These are phyloP conservation scores for Drosophila neoperkinsi DNA, from an alignment of 2,888 invertebrate species.

Conservation along the genomic window DNA sequence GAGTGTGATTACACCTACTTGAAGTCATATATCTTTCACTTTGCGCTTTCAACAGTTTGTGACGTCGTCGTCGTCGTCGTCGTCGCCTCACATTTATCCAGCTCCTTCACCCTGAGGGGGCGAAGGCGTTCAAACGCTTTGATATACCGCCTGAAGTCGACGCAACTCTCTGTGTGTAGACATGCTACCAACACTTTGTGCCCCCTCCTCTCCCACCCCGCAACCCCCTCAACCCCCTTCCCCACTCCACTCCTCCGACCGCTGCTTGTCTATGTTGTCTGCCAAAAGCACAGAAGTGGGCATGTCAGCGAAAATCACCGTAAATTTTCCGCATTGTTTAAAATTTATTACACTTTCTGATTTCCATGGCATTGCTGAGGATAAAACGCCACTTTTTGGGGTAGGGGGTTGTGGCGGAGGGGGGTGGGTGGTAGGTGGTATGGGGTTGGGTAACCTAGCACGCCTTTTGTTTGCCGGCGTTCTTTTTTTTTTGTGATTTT, in stretches of 20 bases:
- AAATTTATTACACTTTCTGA: constrained; percentile 80
- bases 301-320: constrained; percentile 80
- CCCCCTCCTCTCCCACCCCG: no score
- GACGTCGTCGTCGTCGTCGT: constrained; percentile 70
- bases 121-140: constrained; percentile 68
- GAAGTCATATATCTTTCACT: constrained; percentile 80
- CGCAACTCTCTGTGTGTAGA: constrained; percentile 56
- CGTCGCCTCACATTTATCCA: constrained; percentile 1
- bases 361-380: constrained; percentile 60
- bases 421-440: background rate
- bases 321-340: constrained; percentile 80
- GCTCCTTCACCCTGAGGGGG: constrained; percentile 20
- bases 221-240: no score
- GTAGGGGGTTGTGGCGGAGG: background rate
- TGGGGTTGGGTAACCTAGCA: constrained; percentile 29
- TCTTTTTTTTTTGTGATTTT: constrained; percentile 9
- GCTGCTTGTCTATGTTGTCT: constrained; percentile 36
- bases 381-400: background rate
- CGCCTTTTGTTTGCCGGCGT: constrained; percentile 67
- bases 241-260: background rate
- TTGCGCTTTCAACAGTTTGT: constrained; percentile 81
- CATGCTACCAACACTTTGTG: constrained; percentile 66
- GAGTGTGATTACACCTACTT: constrained; percentile 77
- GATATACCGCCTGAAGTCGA: constrained; percentile 70
- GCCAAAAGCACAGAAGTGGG: constrained; percentile 74